These are phyloP conservation scores for Caenorhabditis latens DNA, from an alignment of 1,140 invertebrate genomes.

Conservation along the genomic window DNA sequence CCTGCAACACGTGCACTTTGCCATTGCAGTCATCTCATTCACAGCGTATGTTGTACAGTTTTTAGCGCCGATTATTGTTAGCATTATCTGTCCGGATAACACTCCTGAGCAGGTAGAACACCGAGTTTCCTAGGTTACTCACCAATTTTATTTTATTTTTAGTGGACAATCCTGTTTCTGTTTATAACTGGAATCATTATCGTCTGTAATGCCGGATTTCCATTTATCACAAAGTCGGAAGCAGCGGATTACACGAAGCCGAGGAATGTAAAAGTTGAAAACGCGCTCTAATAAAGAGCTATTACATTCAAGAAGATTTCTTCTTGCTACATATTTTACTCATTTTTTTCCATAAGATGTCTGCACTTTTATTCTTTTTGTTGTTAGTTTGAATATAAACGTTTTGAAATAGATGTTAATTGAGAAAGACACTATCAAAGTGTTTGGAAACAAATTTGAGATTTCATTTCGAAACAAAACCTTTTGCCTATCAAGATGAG, in stretches of 20 bases:
- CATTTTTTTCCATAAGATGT: not conserved
- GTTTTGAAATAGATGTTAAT: too few relatives aligned
- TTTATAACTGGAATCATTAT: not conserved
- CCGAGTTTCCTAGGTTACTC: too few relatives aligned
- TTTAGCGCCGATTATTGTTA: not conserved
- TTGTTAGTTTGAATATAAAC: not conserved
- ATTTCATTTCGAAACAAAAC: too few relatives aligned
- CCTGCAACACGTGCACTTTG: slow-evolving; percentile 14
- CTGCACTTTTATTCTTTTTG: slow-evolving; percentile 2
- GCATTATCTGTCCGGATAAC: slow-evolving; percentile 24
- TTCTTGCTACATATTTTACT: too few relatives aligned
- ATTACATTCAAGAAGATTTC: too few relatives aligned
- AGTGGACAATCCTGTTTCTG: slow-evolving; percentile 10
- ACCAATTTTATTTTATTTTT: not conserved
- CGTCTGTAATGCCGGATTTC: slow-evolving; percentile 9
- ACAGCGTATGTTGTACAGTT: slow-evolving; percentile 10
- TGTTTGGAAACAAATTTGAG: too few relatives aligned
- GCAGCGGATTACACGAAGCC: slow-evolving; percentile 15
- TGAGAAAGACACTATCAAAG: too few relatives aligned
- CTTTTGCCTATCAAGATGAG: too few relatives aligned
- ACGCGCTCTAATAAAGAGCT: too few relatives aligned
- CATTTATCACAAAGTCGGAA: not conserved
- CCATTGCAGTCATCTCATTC: not conserved
- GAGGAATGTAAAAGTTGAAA: not conserved
- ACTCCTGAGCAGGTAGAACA: not conserved